Base-by-base conservation (phyloP, 1,140 invertebrate species). In the Drosophila pseudoananassae region DNA sequence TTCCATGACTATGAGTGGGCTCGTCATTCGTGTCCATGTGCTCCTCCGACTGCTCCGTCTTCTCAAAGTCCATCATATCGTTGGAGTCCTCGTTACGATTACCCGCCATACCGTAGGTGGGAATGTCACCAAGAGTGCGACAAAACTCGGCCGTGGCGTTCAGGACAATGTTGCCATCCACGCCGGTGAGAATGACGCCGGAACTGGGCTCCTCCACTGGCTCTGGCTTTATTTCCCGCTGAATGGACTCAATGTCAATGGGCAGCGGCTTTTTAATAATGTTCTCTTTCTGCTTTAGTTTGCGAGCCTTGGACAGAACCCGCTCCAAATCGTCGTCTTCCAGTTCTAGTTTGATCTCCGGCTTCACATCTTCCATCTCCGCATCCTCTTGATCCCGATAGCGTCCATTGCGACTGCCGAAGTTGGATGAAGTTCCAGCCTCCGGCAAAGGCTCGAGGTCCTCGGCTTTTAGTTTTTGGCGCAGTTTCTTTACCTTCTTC, bases 111-210 rank as follows among this genome's bases (percentile, higher is more conserved):
- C 97, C 96, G 92, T 98, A 97, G 0, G 97, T 98, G 36, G 98
- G 98, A 84, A 99, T 98, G 91, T 99, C 98, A 20, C 98, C 98
- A 2, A 99, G 93, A 38, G 97, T 98, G 74, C 98, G 94, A 92
- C 98, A 99, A 93, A 99, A 99, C 93, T 99, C 98, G 1, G 98
- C 98, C 0, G 98, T 99, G 10, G 97, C 95, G 93, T 99, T 98
- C 29, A 99, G 92, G 29, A 97, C 94, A 76, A 99, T 98, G 66
- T 93, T 93, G 2, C 93, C 93, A 54, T 90, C 79, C 14, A 50
- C 71, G 3, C 78, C 49, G 40, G 49, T 69, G 1, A 79, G 43
- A 4, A 66, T 55, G 6, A 57, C 75, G 17, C 43, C 60, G 2
- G 29, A 47, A 29, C 29, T 74, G 4, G 52, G 51, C 7, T 92